phyloP scores from a whole-genome alignment of 2,797 vertebrate species.

The Mastacembelus armatus region DNA sequence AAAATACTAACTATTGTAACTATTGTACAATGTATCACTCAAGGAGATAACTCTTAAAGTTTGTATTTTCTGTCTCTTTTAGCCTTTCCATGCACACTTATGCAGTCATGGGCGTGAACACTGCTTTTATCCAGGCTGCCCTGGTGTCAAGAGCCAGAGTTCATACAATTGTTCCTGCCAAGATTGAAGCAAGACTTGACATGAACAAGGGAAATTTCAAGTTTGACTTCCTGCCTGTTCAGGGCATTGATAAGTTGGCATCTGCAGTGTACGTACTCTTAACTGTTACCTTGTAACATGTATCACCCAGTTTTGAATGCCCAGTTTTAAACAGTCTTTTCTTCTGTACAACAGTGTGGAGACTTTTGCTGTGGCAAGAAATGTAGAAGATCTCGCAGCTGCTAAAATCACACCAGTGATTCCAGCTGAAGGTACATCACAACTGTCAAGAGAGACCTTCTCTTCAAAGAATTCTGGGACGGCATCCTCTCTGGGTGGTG shows the following conservation, averaged over 20 bases:
- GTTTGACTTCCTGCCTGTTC: slow-evolving; percentile 80
- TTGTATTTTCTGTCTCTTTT: slow-evolving; percentile 50
- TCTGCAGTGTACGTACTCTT: slow-evolving; percentile 73
- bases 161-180: slow-evolving; percentile 76
- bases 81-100: slow-evolving; percentile 85
- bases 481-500: slow-evolving; percentile 37
- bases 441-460: slow-evolving; percentile 47
- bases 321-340: too few species aligned
- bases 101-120: slow-evolving; percentile 86
- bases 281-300: not conserved
- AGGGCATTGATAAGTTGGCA: slow-evolving; percentile 76
- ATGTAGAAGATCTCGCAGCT: slow-evolving; percentile 81
- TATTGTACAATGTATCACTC: not conserved
- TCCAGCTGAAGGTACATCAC: slow-evolving; percentile 52
- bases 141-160: slow-evolving; percentile 79
- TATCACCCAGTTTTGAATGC: not conserved
- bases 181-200: slow-evolving; percentile 76
- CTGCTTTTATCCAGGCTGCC: slow-evolving; percentile 81
- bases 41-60: not conserved
- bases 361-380: slow-evolving; percentile 85
- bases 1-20: not conserved
- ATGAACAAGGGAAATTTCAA: slow-evolving; percentile 84
- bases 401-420: slow-evolving; percentile 83
- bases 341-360: slow-evolving; percentile 80
- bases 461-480: slow-evolving; percentile 51